A percentile compares a stretch with the other conserved stretches of the same genome.
phyloP scores from a whole-genome alignment of 2,888 invertebrate species.

The Nephrocerus scutellatus region DNA sequence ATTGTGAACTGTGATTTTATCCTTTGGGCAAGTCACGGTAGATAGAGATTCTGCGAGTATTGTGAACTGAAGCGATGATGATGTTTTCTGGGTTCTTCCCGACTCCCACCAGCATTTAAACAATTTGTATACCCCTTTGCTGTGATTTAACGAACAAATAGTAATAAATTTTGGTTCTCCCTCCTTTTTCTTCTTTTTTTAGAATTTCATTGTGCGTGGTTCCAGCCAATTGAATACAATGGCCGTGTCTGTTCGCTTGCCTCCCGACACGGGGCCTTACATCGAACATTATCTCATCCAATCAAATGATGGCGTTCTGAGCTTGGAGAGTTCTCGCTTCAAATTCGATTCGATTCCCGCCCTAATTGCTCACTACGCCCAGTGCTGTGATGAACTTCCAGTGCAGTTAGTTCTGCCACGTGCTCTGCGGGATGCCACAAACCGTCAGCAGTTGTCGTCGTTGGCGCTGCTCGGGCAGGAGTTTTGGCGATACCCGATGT shows the following conservation, averaged over 20 bases:
- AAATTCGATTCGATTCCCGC: slow-evolving; percentile 89
- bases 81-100: no score
- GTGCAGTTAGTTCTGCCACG: slow-evolving; percentile 81
- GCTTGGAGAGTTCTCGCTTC: slow-evolving; percentile 88
- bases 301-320: slow-evolving; percentile 69
- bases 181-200: slow-evolving; percentile 35
- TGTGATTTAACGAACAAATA: background rate
- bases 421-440: slow-evolving; percentile 78
- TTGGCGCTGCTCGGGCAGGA: slow-evolving; percentile 84
- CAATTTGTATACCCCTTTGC: no score
- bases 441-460: slow-evolving; percentile 83
- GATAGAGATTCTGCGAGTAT: no score
- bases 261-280: slow-evolving; percentile 79
- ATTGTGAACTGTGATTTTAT: no score
- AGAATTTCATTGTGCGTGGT: slow-evolving; percentile 92
- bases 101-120: no score
- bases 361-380: slow-evolving; percentile 88
- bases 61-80: no score
- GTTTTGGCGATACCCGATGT: slow-evolving; percentile 77
- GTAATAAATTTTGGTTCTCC: slow-evolving; percentile 1
- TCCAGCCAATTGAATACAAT: slow-evolving; percentile 90
- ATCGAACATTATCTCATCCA: slow-evolving; percentile 96
- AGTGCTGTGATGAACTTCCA: slow-evolving; percentile 89
- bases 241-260: slow-evolving; percentile 88
- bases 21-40: no score